These are phyloP conservation scores for Hirudinaria manillensis DNA, from an alignment of 2,888 invertebrate genomes.

Conservation along the genomic window DNA sequence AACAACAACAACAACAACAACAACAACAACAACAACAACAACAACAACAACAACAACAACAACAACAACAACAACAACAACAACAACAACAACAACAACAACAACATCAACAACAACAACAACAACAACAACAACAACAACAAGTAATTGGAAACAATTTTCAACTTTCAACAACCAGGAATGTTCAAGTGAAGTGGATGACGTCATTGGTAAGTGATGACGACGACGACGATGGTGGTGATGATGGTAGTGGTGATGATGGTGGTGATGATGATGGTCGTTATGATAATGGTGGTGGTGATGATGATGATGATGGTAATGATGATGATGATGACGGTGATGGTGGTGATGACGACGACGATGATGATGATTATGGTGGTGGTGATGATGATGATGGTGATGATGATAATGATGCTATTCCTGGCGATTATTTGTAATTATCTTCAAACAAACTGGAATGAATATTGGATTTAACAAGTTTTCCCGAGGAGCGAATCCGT, in stretches of 20 bases:
- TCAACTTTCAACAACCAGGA: too few relatives aligned
- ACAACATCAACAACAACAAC: too few relatives aligned
- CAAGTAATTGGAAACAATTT: too few relatives aligned
- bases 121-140: too few relatives aligned
- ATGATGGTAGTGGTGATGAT: slow-evolving; percentile 14
- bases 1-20: slow-evolving; percentile 4
- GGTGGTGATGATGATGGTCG: slow-evolving; percentile 22
- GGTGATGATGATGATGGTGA: too few relatives aligned
- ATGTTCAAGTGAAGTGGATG: too few relatives aligned
- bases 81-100: slow-evolving; percentile 7
- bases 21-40: slow-evolving; percentile 7
- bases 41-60: slow-evolving; percentile 7
- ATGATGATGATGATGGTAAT: slow-evolving; percentile 24
- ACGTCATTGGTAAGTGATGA: background rate
- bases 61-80: slow-evolving; percentile 7
- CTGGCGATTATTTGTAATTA: too few relatives aligned
- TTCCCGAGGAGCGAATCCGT: too few relatives aligned
- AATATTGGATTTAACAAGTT: too few relatives aligned
- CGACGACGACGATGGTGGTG: slow-evolving; percentile 13
- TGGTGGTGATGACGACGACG: slow-evolving; percentile 6
- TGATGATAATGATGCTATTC: too few relatives aligned
- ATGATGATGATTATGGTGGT: too few relatives aligned
- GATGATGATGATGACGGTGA: slow-evolving; percentile 22
- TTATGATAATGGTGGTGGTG: slow-evolving; percentile 31
- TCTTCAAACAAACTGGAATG: too few relatives aligned